Base-by-base conservation (phyloP, 2,888 invertebrate genomes). In the Phaonia tiefii region DNA sequence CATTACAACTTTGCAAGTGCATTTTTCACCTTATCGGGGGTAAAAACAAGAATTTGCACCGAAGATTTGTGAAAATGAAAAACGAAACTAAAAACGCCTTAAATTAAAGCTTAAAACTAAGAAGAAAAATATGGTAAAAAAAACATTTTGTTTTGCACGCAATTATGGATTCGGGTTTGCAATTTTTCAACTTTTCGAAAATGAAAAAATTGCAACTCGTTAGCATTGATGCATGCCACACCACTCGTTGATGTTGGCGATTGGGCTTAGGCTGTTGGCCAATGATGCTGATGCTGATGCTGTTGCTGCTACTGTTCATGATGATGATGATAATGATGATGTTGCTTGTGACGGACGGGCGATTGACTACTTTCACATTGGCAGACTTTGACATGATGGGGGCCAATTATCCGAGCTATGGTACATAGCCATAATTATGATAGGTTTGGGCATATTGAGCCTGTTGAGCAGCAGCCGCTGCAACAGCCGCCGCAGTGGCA, bases 391-490 rank as follows among this genome's bases (percentile, higher is more conserved):
- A 4, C 54, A 22, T 20, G 20, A 5, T 22, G 54, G 22, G 31
- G 31, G 31, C n/a, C n/a, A n/a, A n/a, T 5, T 31, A 31, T 31
- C 31, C 31, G 8, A 31, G 31, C 60, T 85, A 89, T 67, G 89
- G 87, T 82, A 89, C 88, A 80, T 89, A 89, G 20, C 88, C 89
- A 67, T 89, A 89, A 74, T 89, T 89, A 80, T 89, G 89, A 84
- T 89, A 89, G 51, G 88, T 85, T 42, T 89, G 89, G 31, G 87
- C 88, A 75, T 88, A 88, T 63, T 86, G 86, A 46, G 87, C 85
- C 51, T 82, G 82, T 78, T 87, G 87, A 11, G 72, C 81, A 1
- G 80, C 80, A 1, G 80, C 80, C 2, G 88, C 86, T 3, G 85
- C 81, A 13, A 78, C 76, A n/a, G 83, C 80, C 0, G 88, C 86